Evolutionary conservation across 2,888 invertebrate species (phyloP).

Genomic region (Amiota mariae): DNA sequence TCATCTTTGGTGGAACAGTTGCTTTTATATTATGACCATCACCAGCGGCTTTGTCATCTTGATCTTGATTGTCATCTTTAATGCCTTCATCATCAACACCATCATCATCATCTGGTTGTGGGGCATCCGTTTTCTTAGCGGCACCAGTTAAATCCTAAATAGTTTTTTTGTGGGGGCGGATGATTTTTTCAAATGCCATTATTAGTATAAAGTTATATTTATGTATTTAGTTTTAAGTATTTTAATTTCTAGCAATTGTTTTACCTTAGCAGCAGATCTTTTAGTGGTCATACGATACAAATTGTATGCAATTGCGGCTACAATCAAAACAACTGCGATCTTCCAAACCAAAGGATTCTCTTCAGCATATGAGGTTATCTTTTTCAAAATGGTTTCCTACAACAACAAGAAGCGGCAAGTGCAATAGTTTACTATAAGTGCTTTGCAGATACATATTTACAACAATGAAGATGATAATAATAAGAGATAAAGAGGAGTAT

Average conservation of each 20-base stretch:
- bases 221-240: neutral
- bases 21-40: conserved; percentile 60
- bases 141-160: conserved; percentile 73
- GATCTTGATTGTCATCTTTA: conserved; percentile 48
- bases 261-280: conserved; percentile 73
- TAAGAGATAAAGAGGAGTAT: too few species aligned
- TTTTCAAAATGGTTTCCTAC: conserved; percentile 86
- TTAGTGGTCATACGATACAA: conserved; percentile 81
- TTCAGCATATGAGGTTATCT: conserved; percentile 83
- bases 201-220: neutral
- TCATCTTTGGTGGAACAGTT: conserved; percentile 45
- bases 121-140: conserved; percentile 83
- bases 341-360: conserved; percentile 94
- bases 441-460: conserved; percentile 30
- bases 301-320: conserved; percentile 85
- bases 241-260: conserved; percentile 65
- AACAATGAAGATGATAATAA: conserved; percentile 35
- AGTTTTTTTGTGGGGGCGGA: neutral
- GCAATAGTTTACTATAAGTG: conserved; percentile 46
- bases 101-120: conserved; percentile 76
- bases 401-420: conserved; percentile 55
- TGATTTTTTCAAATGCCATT: neutral
- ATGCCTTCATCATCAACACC: conserved; percentile 55
- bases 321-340: conserved; percentile 84
- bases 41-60: conserved; percentile 41